phyloP scores from a whole-genome alignment of 2,797 vertebrate genomes.

The Catharus ustulatus region DNA sequence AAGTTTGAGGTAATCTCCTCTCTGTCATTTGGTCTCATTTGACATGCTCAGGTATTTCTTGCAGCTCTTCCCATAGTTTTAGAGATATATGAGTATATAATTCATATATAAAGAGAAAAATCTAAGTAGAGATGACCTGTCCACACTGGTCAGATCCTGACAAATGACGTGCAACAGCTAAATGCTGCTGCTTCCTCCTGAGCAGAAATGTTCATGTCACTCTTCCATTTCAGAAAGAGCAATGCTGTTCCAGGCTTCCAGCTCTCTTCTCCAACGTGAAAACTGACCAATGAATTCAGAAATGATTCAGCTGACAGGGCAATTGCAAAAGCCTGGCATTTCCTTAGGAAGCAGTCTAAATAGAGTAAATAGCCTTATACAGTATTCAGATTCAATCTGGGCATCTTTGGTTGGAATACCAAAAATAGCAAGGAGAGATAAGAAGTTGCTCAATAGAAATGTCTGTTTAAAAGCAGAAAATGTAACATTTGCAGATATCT shows the following conservation, averaged over 20 bases:
- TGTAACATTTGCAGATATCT: neutral
- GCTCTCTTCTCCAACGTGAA: neutral
- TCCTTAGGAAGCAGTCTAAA: constrained; percentile 29
- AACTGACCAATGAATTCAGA: constrained; percentile 12
- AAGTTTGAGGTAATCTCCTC: neutral
- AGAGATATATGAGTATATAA: neutral
- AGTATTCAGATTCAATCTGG: constrained; percentile 4
- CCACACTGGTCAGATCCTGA: neutral
- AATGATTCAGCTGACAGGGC: constrained; percentile 10
- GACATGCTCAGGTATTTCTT: neutral
- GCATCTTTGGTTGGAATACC: neutral
- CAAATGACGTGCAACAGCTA: neutral
- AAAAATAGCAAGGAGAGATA: constrained; percentile 20
- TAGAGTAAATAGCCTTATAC: constrained; percentile 5
- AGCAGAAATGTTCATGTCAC: neutral
- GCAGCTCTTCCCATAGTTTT: neutral
- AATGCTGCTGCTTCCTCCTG: neutral
- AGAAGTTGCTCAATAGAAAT: constrained; percentile 20
- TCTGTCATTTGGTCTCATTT: neutral
- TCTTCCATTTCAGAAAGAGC: neutral
- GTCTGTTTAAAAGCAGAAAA: constrained; percentile 6
- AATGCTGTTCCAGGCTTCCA: neutral
- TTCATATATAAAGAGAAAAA: neutral
- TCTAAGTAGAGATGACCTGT: neutral
- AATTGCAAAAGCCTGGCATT: neutral